Percentiles rank a stretch among this genome's conserved stretches.
Conservation (phyloP, 2,113 vertebrate genomes). For the Perca schrenkii region DNA sequence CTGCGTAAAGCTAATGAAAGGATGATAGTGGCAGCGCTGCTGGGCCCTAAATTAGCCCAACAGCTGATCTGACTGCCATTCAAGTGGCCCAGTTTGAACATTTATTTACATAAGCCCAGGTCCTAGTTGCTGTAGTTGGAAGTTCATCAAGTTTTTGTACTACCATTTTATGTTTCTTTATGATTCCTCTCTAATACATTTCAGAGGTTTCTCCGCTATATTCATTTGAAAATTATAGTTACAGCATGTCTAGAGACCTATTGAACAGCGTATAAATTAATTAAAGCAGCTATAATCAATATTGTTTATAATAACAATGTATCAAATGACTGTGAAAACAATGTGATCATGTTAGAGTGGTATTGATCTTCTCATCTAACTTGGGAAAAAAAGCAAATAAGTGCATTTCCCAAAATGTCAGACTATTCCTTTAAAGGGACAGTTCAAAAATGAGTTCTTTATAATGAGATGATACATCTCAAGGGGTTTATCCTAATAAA, state of each 20-base stretch:
- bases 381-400: not conserved
- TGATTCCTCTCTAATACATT: not conserved
- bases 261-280: not conserved
- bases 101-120: slow-evolving; percentile 41
- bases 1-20: slow-evolving; percentile 62
- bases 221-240: not conserved
- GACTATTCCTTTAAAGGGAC: not conserved
- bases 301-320: not conserved
- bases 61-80: slow-evolving; percentile 41
- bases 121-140: not conserved
- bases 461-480: too few species aligned
- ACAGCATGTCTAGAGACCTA: not conserved
- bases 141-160: not conserved
- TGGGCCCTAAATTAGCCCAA: slow-evolving; percentile 48
- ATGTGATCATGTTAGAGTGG: not conserved
- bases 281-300: not conserved
- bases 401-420: not conserved
- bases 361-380: not conserved
- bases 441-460: too few species aligned
- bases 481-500: too few species aligned
- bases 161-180: not conserved
- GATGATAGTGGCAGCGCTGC: slow-evolving; percentile 28
- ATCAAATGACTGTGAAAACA: not conserved
- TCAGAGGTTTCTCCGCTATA: not conserved
- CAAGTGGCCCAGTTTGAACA: slow-evolving; percentile 35